Base-by-base conservation (phyloP, 1,140 invertebrate species). In the Aphelinus certus region DNA sequence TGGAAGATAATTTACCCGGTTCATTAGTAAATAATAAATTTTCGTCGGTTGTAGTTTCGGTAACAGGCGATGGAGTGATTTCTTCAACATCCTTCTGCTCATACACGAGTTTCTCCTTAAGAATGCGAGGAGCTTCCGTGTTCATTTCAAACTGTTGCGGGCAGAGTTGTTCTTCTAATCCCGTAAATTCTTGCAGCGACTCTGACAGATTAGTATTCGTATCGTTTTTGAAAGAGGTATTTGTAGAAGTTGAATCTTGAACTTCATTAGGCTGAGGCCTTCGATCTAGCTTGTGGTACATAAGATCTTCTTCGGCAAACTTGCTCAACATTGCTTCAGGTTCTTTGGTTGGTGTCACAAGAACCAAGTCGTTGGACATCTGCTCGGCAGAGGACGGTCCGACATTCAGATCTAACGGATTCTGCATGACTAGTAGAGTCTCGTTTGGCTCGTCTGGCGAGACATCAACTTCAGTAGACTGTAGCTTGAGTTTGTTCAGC, bases 151-250 rank as follows among this genome's bases (percentile, higher is more conserved):
- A 26, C 3, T 26, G 53, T 10, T n/a, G 45, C 3, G 80, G 79
- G 65, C 61, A 73, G 3, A 83, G 76, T 56, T 82, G 65, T 49
- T 81, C 66, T 67, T 84, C 82, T 6, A 84, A 64, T 2, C 81
- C 83, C 3, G 83, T 85, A 5, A 86, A 86, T 51, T 86, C 84
- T 62, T 79, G 83, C 66, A 79, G 77, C 47, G 78, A 85, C 75
- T 80, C 83, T 26, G 75, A 85, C 0, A 86, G 53, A 63, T 83
- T 82, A 7, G 4, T 53, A 53, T 53, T 9, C 4, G 4, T 53
- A 9, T 6, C 51, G 9, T 53, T 9, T 53, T 53, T 9, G 4
- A 53, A 53, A 9, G 26, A 26, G 0, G 26, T 26, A 26, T 26
- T 26, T 26, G 26, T 26, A 42, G 26, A 1, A 48, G 46, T 1